Base-by-base conservation (phyloP, 2,888 invertebrate genomes). In the Machimus atricapillus region DNA sequence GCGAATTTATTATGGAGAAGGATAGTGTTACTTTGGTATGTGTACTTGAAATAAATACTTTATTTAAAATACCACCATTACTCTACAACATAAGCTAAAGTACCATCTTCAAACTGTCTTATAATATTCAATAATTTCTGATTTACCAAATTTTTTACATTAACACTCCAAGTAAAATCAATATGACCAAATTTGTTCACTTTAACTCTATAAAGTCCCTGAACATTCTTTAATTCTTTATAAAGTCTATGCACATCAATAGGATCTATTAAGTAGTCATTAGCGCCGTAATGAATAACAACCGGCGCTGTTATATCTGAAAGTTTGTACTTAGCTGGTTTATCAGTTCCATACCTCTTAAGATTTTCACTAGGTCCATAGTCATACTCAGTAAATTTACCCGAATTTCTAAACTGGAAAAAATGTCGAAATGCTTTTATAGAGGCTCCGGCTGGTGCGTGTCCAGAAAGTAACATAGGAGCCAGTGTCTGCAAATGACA, bases 191-290 rank as follows among this genome's bases (percentile, higher is more conserved):
- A 95, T 86, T 92, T 91, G 56, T 93, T 91, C 89, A 93, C 92
- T 0, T 94, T 93, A 79, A 96, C 94, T 87, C 93, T 92, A 90
- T 94, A 93, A 88, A 93, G 93, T 85, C 94, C 94, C 7, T 94
- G 91, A 1, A 93, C 93, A 89, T 94, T 94, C 8, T 93, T 92
- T 56, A 96, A 90, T 87, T 92, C 91, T 16, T 91, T 91, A 58
- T 93, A 93, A 81, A 95, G 90, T 23, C 92, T 91, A 66, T 93
- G 91, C 0, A 95, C 94, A 87, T 95, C 95, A 89, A 91, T 90
- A 4, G 94, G 93, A 83, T 94, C 92, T 0, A 95, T 94, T 34
- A 96, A 90, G 94, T 95, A 95, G 91, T 97, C 97, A 23, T 94
- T 94, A 6, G 92, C 91, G 7, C 94, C 94, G 89, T 94, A 94